Percentiles rank a stretch among this genome's conserved stretches.
Evolutionary conservation across 2,797 vertebrate species (phyloP).

Genomic region (Tenualosa ilisha): DNA sequence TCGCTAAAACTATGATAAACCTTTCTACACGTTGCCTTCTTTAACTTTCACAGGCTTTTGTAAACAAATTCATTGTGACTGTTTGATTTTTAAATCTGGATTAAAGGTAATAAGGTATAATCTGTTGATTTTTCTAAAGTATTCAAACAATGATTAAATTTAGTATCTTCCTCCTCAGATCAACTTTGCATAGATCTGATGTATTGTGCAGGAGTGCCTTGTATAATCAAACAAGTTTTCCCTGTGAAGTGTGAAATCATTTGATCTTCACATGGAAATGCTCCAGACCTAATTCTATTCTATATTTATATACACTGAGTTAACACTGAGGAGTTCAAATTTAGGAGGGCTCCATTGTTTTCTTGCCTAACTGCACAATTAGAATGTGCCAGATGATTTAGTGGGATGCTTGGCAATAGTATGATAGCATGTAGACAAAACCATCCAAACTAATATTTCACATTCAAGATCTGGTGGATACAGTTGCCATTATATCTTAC

Average conservation of each 20-base stretch:
- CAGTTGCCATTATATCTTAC: background rate
- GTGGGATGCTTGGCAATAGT: background rate
- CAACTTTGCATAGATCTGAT: background rate
- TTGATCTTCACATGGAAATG: conserved; percentile 41
- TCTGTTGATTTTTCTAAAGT: background rate
- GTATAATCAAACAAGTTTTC: background rate
- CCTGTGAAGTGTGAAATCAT: conserved; percentile 16
- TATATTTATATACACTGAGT: background rate
- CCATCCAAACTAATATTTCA: background rate
- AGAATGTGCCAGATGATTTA: background rate
- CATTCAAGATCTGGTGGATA: background rate
- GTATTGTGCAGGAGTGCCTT: background rate
- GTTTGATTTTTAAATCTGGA: background rate
- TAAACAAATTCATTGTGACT: background rate
- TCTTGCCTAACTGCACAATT: background rate
- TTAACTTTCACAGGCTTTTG: background rate
- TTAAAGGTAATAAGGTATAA: background rate
- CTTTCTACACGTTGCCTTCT: background rate
- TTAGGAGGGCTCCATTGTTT: background rate
- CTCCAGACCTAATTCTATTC: conserved; percentile 5
- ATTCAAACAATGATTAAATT: background rate
- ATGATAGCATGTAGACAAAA: background rate
- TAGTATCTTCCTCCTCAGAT: background rate
- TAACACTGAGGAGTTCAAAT: background rate
- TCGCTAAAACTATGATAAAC: conserved; percentile 3